Evolutionary conservation across 2,888 invertebrate genomes (phyloP), one percentile per base, ranked within the genome.

Genomic region (Apamea monoglypha): DNA sequence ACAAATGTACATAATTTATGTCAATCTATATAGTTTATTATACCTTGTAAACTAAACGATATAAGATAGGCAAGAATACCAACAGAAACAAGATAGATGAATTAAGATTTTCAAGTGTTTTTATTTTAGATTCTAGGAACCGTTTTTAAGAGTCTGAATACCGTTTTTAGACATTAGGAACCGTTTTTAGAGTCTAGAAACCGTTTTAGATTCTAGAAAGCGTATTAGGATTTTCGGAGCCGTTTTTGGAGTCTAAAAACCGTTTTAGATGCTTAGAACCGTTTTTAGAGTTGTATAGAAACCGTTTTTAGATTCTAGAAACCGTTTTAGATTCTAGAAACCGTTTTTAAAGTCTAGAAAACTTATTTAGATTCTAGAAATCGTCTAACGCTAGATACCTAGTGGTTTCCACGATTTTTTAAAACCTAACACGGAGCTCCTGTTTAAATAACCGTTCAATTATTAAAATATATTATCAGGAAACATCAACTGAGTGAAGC

Each of bases 1-100:
- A 5, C 25, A 29, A 50, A 32, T 53, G 29, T 40, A 18, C 32
- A n/a, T 64, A n/a, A 16, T 44, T 12, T 14, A 53, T 36, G n/a
- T 21, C 32, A 66, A 16, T 64, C 6, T 53, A n/a, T n/a, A n/a
- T n/a, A 32, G 0, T 77, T 77, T 66, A 77, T n/a, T 66, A 56
- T n/a, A 47, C 32, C 14, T 36, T 36, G 44, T 78, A 56, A 66
- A 66, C 32, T 53, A 18, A 29, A 63, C 29, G 5, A 61, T n/a
- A 12, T 74, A 4, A 75, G 36, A 75, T 63, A 74, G 14, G 10
- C 7, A 14, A 63, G 25, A n/a, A 21, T 10, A n/a, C 14, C 5
- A 44, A 36, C 3, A 32, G n/a, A 40, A 36, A 61, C 36, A 2
- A 16, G 32, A 73, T 3, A 64, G 10, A 32, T 44, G 10, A 67